Base-by-base conservation (phyloP, 64 coral and sea anemone genomes). In the Porites lutea region DNA sequence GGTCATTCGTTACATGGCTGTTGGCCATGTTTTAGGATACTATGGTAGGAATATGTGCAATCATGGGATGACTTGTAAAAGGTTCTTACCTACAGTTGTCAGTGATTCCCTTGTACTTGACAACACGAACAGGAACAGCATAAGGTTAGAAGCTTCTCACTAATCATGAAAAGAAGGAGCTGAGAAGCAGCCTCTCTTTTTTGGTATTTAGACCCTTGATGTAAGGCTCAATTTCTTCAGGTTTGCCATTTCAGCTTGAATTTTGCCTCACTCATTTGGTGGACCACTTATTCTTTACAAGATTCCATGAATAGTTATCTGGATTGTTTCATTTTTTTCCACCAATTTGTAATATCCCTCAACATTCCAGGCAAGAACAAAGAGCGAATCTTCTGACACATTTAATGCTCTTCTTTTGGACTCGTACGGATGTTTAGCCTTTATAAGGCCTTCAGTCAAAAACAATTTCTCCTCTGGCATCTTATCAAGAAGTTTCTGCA, bases 291-390 rank as follows among this genome's bases (percentile, higher is more conserved):
- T 21, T 54, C n/a, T 83, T 6, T 27, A 8, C 16, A 18, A 14
- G 12, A 65, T 83, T 23, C 19, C 55, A 20, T 50, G 2, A 13
- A n/a, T 47, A 4, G 13, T 5, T 43, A 14, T 18, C 4, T 2
- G n/a, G 21, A 83, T 65, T 27, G 8, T 22, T 5, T 43, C 57
- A 9, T 65, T 89, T 63, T 49, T 76, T 27, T 67, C 49, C 23
- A 90, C 50, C 48, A 95, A 51, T 15, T 90, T 89, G 15, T 55
- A 19, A 64, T 82, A 89, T 14, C 72, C 92, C 59, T 89, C 87
- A 48, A 94, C 68, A 82, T 89, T 72, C 88, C 82, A 95, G 15
- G 93, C 93, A 64, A 87, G 51, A 27, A 88, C 93, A 95, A 95
- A 95, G 47, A 94, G 78, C 46, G 59, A 68, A 75, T 90, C 71